These are phyloP conservation scores for Meganola albula DNA, from an alignment of 2,888 invertebrate species.

Conservation along the genomic window DNA sequence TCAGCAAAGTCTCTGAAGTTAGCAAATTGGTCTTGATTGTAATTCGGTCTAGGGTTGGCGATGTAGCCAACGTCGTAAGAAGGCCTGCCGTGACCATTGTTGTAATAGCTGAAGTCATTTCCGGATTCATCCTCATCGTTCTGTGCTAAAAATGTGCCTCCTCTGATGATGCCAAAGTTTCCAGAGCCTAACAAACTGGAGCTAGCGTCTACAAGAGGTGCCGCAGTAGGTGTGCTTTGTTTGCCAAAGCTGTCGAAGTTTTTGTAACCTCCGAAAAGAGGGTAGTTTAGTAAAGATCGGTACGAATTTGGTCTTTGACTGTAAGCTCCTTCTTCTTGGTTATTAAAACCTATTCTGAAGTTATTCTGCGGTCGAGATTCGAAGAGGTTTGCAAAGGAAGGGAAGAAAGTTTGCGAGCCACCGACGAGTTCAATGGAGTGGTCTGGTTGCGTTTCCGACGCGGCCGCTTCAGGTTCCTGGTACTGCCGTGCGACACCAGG, in stretches of 20 bases:
- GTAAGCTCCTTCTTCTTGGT: constrained; percentile 79
- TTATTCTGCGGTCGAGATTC: constrained; percentile 72
- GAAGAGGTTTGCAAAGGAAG: constrained; percentile 84
- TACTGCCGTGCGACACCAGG: constrained; percentile 33
- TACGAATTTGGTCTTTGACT: constrained; percentile 78
- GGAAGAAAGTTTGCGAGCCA: constrained; percentile 85
- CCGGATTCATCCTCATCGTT: constrained; percentile 82
- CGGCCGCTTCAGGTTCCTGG: constrained; percentile 40
- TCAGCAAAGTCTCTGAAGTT: constrained; percentile 95
- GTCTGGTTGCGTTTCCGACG: constrained; percentile 52
- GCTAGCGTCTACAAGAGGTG: constrained; percentile 70
- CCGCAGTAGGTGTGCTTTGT: constrained; percentile 51
- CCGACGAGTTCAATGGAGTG: constrained; percentile 76
- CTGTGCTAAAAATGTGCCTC: constrained; percentile 90
- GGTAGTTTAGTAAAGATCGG: constrained; percentile 66
- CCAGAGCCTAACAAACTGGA: constrained; percentile 87
- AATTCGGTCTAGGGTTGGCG: constrained; percentile 84
- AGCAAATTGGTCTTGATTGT: constrained; percentile 90
- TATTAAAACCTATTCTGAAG: constrained; percentile 78
- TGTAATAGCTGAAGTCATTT: constrained; percentile 78
- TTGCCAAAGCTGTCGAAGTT: constrained; percentile 59
- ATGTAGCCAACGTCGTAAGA: constrained; percentile 78
- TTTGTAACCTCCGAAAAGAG: constrained; percentile 58
- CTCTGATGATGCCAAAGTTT: constrained; percentile 90
- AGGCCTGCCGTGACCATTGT: constrained; percentile 85